phyloP scores from a whole-genome alignment of 2,113 vertebrate genomes.

The Carassius gibelio region DNA sequence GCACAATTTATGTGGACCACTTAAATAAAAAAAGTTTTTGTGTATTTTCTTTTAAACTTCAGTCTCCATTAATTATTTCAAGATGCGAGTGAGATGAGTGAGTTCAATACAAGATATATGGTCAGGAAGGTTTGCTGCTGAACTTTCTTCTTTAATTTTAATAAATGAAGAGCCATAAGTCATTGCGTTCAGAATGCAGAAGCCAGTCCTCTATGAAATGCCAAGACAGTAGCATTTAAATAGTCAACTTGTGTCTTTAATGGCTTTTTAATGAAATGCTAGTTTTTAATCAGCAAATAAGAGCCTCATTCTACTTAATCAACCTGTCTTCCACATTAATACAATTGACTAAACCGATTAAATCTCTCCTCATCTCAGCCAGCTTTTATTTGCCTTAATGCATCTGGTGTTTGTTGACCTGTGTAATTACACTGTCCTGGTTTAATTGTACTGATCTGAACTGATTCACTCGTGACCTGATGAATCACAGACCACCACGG shows the following conservation, averaged over 20 bases:
- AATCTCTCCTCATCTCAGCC: not conserved
- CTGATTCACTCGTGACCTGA: constrained; percentile 3
- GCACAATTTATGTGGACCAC: not conserved
- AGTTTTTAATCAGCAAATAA: not conserved
- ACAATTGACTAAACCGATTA: constrained; percentile 13
- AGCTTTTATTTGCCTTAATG: constrained; percentile 11
- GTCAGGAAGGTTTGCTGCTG: not conserved
- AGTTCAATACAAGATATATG: not conserved
- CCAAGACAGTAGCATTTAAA: constrained; percentile 2
- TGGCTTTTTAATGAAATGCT: constrained; percentile 40
- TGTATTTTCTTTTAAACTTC: not conserved
- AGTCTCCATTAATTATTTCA: not conserved
- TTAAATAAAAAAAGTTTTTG: not conserved
- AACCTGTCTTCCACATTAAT: constrained; percentile 6
- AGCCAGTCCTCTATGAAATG: constrained; percentile 7
- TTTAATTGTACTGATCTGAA: constrained; percentile 11
- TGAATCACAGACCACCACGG: not conserved
- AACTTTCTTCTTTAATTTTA: not conserved
- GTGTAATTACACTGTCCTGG: not conserved
- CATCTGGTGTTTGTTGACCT: not conserved
- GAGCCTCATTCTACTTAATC: not conserved
- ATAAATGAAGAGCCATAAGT: not conserved
- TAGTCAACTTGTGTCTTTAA: constrained; percentile 29
- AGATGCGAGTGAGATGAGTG: not conserved
- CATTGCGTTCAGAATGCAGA: not conserved